These are phyloP conservation scores for Leptinotarsa haldemani DNA, from an alignment of 2,888 invertebrate species.

Conservation along the genomic window DNA sequence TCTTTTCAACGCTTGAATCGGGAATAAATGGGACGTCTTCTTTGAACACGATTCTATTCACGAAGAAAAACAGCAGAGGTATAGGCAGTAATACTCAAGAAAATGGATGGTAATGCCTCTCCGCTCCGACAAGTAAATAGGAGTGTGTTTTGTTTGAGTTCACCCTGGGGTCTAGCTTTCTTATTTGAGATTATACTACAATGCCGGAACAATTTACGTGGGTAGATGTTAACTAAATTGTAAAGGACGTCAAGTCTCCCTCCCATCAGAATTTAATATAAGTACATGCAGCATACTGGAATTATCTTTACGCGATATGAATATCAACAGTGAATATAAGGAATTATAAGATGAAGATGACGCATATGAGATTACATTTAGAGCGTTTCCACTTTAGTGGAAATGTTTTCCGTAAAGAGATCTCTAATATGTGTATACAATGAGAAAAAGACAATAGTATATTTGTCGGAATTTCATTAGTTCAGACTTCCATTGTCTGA, in stretches of 20 bases:
- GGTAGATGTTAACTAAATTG: not conserved
- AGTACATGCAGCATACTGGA: not conserved
- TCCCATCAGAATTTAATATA: conserved; percentile 9
- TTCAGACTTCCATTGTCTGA: no score
- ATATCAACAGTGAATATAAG: not conserved
- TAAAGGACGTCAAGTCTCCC: not conserved
- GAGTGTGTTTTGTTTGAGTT: conserved; percentile 16
- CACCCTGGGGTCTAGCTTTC: conserved; percentile 11
- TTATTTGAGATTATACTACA: conserved; percentile 17
- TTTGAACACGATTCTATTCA: conserved; percentile 1
- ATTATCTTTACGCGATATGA: not conserved
- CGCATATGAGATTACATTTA: no score
- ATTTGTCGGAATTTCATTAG: no score
- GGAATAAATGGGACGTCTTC: not conserved
- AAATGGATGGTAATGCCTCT: conserved; percentile 25
- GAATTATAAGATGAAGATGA: no score
- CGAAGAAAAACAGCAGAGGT: conserved; percentile 22
- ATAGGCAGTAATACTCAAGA: conserved; percentile 16
- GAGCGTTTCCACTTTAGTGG: not conserved
- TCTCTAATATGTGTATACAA: not conserved
- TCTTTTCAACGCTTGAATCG: conserved; percentile 1
- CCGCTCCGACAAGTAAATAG: conserved; percentile 16
- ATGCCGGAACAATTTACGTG: conserved; percentile 2
- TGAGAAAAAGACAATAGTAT: no score
- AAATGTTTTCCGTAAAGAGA: not conserved